Conservation (phyloP, 1,140 invertebrate genomes). For the Brachionus asplanchnoidis region DNA sequence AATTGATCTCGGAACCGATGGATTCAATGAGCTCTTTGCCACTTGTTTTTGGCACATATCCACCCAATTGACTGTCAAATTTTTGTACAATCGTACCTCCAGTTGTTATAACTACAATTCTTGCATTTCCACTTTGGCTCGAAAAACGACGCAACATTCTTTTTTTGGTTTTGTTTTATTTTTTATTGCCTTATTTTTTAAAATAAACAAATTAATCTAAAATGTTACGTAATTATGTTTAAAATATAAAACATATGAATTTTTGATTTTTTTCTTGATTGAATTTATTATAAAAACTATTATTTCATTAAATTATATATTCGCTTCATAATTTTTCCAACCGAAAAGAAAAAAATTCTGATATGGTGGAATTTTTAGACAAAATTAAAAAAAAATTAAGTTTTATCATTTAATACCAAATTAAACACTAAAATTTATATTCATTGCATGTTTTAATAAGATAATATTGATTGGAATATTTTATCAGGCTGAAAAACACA, state of each 20-base stretch:
- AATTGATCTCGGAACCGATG: conserved; percentile 8
- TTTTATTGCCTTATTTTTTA: not conserved
- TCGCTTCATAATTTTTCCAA: not conserved
- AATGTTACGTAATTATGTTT: not conserved
- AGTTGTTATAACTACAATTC: conserved; percentile 32
- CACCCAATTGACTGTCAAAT: conserved; percentile 8
- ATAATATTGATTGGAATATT: not conserved
- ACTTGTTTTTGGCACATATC: conserved; percentile 37
- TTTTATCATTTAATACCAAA: not conserved
- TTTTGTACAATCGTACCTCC: conserved; percentile 41
- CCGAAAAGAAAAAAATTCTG: not conserved
- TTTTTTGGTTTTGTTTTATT: not conserved
- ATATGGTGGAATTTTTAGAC: not conserved
- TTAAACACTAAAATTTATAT: not conserved
- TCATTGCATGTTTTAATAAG: not conserved
- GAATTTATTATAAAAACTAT: not conserved
- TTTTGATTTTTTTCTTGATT: not conserved
- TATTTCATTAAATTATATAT: not conserved
- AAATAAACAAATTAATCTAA: not conserved
- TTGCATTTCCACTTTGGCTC: conserved; percentile 11
- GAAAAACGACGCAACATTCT: conserved; percentile 22
- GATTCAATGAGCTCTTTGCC: conserved; percentile 36
- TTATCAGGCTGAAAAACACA: not conserved
- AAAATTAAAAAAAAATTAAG: not conserved
- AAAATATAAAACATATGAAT: not conserved